phyloP scores from a whole-genome alignment of 2,888 invertebrate genomes.

The Chrysolina haemoptera region DNA sequence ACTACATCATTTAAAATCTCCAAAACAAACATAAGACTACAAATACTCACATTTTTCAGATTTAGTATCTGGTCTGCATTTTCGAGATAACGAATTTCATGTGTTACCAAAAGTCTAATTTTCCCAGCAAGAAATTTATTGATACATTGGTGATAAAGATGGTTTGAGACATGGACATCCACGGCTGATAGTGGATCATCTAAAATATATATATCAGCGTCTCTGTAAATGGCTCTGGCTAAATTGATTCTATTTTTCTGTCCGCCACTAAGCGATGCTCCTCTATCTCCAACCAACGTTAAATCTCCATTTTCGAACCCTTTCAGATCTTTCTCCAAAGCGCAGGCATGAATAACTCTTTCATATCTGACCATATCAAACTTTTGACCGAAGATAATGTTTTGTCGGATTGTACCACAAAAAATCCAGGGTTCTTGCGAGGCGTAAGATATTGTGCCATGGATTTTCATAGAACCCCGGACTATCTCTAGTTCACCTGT shows the following conservation, averaged over 20 bases:
- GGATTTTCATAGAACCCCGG: constrained; percentile 76
- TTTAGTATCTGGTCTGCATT: constrained; percentile 78
- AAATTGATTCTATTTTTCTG: constrained; percentile 84
- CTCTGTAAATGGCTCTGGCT: constrained; percentile 80
- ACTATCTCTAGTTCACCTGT: constrained; percentile 73
- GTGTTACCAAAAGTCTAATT: constrained; percentile 85
- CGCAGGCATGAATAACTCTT: constrained; percentile 76
- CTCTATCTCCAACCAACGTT: constrained; percentile 86
- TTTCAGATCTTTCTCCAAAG: constrained; percentile 81
- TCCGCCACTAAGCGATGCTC: constrained; percentile 87
- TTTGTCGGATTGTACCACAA: constrained; percentile 83
- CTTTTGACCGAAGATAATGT: constrained; percentile 85
- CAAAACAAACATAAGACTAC: too few species aligned
- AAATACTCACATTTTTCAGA: constrained; percentile 73
- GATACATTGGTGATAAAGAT: constrained; percentile 85
- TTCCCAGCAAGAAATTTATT: constrained; percentile 76
- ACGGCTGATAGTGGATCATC: constrained; percentile 87
- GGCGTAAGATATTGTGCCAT: constrained; percentile 81
- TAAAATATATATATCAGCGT: constrained; percentile 83
- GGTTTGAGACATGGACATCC: constrained; percentile 81
- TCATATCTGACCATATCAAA: constrained; percentile 75
- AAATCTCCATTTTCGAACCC: constrained; percentile 80
- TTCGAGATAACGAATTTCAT: constrained; percentile 87
- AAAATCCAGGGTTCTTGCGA: constrained; percentile 91
- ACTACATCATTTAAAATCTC: too few species aligned